Conservation (phyloP, 2,797 vertebrate genomes). For the Tokudaia tokunoshimensis region DNA sequence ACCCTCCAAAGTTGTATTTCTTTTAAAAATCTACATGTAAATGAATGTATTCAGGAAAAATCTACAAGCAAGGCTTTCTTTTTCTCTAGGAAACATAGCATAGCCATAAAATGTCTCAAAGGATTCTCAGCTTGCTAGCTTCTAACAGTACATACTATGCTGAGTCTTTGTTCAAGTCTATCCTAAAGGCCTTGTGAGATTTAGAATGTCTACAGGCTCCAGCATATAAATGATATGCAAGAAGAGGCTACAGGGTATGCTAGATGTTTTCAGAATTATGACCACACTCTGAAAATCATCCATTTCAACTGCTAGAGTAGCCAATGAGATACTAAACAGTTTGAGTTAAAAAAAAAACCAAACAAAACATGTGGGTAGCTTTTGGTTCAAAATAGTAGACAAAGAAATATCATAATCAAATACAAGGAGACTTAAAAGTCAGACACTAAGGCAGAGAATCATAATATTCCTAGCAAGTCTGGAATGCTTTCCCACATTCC, state of each 20-base stretch:
- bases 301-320: neutral
- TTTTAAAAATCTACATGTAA: neutral
- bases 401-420: slow-evolving; percentile 53
- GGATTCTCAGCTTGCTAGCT: neutral
- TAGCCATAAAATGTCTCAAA: slow-evolving; percentile 8
- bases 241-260: slow-evolving; percentile 36
- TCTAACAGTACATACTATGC: slow-evolving; percentile 14
- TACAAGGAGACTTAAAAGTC: neutral
- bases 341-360: neutral
- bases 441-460: neutral
- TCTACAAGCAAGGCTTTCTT: neutral
- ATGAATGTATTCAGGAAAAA: neutral
- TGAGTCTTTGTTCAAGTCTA: slow-evolving; percentile 39
- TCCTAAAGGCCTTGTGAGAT: slow-evolving; percentile 47
- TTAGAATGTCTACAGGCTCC: neutral
- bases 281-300: slow-evolving; percentile 26
- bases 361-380: neutral
- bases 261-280: slow-evolving; percentile 28
- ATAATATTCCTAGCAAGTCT: neutral
- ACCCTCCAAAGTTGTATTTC: neutral
- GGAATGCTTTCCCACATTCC: neutral
- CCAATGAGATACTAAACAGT: slow-evolving; percentile 5
- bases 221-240: slow-evolving; percentile 38
- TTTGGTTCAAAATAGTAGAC: slow-evolving; percentile 3
- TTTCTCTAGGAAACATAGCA: slow-evolving; percentile 53